A percentile compares a stretch with the other conserved stretches of the same genome.
Conservation (phyloP, 2,888 invertebrate species). For the Acrobasis suavella region DNA sequence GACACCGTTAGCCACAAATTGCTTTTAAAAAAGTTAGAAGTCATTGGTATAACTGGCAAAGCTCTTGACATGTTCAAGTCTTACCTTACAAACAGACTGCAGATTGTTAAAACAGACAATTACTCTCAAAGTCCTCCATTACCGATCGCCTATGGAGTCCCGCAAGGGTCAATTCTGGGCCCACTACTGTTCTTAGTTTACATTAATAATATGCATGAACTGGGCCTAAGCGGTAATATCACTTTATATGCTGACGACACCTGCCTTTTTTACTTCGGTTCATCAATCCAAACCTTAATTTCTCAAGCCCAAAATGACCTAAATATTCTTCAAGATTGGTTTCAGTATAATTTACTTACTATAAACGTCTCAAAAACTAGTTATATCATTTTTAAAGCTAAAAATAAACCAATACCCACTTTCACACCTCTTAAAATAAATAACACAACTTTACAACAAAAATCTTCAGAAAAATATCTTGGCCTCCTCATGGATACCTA, state of each 20-base stretch:
- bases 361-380: background rate
- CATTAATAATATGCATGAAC: background rate
- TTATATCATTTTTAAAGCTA: background rate
- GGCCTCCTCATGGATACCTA: constrained; percentile 4
- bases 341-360: too few species aligned
- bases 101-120: constrained; percentile 1
- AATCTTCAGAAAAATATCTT: background rate
- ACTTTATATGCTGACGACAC: too few species aligned
- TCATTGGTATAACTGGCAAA: background rate
- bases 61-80: background rate
- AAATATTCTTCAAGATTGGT: too few species aligned
- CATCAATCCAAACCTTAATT: too few species aligned
- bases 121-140: background rate
- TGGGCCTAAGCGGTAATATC: too few species aligned
- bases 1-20: too few species aligned
- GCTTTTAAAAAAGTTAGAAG: background rate
- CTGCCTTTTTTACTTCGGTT: too few species aligned
- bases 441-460: background rate
- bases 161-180: constrained; percentile 1
- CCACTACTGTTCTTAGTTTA: constrained; percentile 3
- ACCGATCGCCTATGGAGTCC: background rate
- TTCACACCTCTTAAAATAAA: background rate
- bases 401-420: background rate
- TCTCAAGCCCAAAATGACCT: too few species aligned
- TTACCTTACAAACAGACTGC: background rate